These are phyloP conservation scores for Trachelus tabidus DNA, from an alignment of 2,888 invertebrate genomes.

Conservation along the genomic window DNA sequence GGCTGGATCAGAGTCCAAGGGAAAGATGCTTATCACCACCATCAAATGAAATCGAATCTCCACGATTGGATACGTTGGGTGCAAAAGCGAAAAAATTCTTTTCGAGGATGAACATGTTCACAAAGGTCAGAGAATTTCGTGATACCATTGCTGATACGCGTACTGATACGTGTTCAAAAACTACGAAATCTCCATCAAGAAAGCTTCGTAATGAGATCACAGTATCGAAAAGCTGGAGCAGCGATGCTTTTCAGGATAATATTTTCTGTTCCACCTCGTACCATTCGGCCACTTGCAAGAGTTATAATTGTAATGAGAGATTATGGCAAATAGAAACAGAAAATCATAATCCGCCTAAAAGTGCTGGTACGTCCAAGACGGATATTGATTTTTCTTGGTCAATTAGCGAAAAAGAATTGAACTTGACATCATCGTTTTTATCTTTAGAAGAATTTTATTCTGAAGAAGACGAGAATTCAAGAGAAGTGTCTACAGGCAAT, in stretches of 20 bases:
- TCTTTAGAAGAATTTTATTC: not conserved
- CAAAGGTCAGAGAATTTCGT: constrained; percentile 5
- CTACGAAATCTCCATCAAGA: not conserved
- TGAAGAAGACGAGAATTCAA: not conserved
- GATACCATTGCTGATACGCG: not conserved
- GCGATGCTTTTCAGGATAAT: not conserved
- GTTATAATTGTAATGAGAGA: not conserved
- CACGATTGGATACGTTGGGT: not conserved
- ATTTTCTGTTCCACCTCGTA: not conserved
- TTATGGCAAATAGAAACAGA: not conserved
- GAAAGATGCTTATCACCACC: not conserved
- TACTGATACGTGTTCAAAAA: not conserved
- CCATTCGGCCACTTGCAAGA: not conserved
- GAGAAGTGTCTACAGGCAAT: not conserved
- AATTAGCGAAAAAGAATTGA: not conserved
- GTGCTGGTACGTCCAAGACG: not conserved
- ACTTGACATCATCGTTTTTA: not conserved
- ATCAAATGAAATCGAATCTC: constrained; percentile 1
- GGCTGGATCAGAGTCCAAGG: not conserved
- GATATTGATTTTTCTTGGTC: not conserved
- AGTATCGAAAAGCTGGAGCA: not conserved
- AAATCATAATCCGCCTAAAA: not conserved
- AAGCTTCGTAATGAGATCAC: not conserved
- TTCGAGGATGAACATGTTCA: constrained; percentile 19
- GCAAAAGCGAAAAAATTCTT: not conserved